phyloP scores from a whole-genome alignment of 2,888 invertebrate genomes.

The Lasioglossum pauxillum region DNA sequence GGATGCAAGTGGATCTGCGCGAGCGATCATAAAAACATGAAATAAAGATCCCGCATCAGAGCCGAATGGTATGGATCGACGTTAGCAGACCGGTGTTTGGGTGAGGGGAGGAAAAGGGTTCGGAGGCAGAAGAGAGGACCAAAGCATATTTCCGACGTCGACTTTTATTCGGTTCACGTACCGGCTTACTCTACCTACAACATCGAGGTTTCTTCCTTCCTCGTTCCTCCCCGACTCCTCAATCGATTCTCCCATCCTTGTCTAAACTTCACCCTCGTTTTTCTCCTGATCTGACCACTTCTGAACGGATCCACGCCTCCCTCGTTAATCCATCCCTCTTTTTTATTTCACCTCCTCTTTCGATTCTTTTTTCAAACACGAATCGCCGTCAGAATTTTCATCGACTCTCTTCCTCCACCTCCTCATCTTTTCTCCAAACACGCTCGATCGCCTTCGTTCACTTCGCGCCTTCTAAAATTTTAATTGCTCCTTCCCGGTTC shows the following conservation, averaged over 20 bases:
- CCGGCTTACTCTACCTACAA: constrained; percentile 41
- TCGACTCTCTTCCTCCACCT: not conserved
- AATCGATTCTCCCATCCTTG: constrained; percentile 28
- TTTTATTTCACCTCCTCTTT: not conserved
- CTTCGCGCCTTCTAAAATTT: not conserved
- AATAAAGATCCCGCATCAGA: constrained; percentile 67
- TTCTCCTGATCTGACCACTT: constrained; percentile 27
- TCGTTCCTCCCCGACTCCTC: constrained; percentile 9
- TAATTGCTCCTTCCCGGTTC: not conserved
- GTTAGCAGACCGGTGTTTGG: constrained; percentile 38
- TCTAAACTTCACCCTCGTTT: constrained; percentile 26
- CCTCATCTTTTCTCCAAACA: no score
- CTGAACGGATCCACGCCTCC: constrained; percentile 39
- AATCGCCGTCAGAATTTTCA: constrained; percentile 20
- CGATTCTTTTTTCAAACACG: not conserved
- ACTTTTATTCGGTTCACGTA: constrained; percentile 74
- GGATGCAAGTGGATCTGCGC: constrained; percentile 27
- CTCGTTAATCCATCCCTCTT: constrained; percentile 30
- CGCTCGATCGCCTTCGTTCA: not conserved
- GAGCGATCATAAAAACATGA: constrained; percentile 62
- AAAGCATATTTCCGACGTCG: constrained; percentile 70
- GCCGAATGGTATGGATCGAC: constrained; percentile 29
- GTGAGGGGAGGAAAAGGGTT: constrained; percentile 44
- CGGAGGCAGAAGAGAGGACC: constrained; percentile 22
- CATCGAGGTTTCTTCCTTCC: constrained; percentile 32